Base-by-base conservation (phyloP, 2,797 vertebrate genomes). In the Sebastes minor region DNA sequence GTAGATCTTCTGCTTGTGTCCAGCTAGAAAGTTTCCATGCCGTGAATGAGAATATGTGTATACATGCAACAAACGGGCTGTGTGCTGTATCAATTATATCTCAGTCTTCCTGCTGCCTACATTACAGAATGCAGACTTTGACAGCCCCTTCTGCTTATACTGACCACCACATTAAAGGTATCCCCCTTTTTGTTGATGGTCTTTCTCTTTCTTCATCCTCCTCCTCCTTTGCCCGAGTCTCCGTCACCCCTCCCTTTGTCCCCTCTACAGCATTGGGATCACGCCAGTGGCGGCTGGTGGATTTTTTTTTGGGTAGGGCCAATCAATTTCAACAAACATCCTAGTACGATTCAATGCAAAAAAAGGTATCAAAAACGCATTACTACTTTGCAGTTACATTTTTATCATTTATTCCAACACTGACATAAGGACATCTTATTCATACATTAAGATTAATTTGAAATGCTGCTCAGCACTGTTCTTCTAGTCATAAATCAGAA, bases 261-360 rank as follows among this genome's bases (percentile, higher is more conserved):
- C 63, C 74, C 74, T 67, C 65, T 33, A 71, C 70, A 71, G 82
- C 73, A 74, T 12, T 63, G 68, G 80, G 80, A 85, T 91, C 86
- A 80, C 27, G 16, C 71, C n/a, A n/a, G n/a, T n/a, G n/a, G n/a
- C n/a, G n/a, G n/a, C n/a, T n/a, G n/a, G n/a, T n/a, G n/a, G n/a
- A n/a, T n/a, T n/a, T n/a, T n/a, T n/a, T n/a, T n/a, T n/a, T n/a
- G n/a, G n/a, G n/a, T n/a, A n/a, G n/a, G n/a, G n/a, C n/a, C n/a
- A n/a, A n/a, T n/a, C n/a, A n/a, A n/a, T n/a, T n/a, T n/a, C n/a
- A n/a, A n/a, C n/a, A n/a, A n/a, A n/a, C n/a, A n/a, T n/a, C n/a
- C n/a, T n/a, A n/a, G n/a, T n/a, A n/a, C n/a, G n/a, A n/a, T n/a
- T n/a, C n/a, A n/a, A n/a, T n/a, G n/a, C n/a, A n/a, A n/a, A n/a